These are phyloP conservation scores for Amblyornis subalaris DNA, from an alignment of 2,113 vertebrate species.

Conservation along the genomic window DNA sequence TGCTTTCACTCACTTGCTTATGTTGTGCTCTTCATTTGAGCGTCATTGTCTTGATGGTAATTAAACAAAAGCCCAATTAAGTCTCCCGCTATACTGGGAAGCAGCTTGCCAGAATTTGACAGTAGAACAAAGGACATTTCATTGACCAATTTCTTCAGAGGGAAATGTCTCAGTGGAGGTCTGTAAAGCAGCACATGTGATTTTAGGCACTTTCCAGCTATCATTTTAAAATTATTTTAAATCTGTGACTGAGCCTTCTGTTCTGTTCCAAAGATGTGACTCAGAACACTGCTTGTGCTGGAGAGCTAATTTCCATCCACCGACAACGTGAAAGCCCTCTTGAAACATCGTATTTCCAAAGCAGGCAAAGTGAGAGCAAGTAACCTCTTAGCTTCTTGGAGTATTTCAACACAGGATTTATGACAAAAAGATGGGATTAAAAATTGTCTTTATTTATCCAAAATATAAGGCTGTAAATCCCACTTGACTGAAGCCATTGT, in stretches of 20 bases:
- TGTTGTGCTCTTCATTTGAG: constrained; percentile 21
- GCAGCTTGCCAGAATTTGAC: constrained; percentile 35
- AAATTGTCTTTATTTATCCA: background rate
- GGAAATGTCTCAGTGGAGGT: constrained; percentile 3
- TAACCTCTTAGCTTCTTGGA: background rate
- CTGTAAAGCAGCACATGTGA: background rate
- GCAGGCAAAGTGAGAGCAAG: background rate
- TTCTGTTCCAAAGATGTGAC: background rate
- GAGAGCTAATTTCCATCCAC: background rate
- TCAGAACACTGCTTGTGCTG: background rate
- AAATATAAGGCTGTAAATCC: background rate
- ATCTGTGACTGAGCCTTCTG: background rate
- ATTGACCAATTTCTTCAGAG: constrained; percentile 21
- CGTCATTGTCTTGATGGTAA: background rate
- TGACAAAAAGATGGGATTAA: background rate
- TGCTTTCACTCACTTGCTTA: constrained; percentile 14
- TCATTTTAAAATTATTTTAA: constrained; percentile 18
- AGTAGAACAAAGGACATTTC: constrained; percentile 22
- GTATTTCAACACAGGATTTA: background rate
- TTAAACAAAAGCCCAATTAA: constrained; percentile 55
- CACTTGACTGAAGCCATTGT: background rate
- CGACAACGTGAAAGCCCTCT: background rate
- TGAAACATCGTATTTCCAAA: background rate
- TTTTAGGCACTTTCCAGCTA: background rate
- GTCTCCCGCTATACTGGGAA: background rate